These are phyloP conservation scores for Girardinus metallicus DNA, from an alignment of 2,797 vertebrate genomes.

Conservation along the genomic window DNA sequence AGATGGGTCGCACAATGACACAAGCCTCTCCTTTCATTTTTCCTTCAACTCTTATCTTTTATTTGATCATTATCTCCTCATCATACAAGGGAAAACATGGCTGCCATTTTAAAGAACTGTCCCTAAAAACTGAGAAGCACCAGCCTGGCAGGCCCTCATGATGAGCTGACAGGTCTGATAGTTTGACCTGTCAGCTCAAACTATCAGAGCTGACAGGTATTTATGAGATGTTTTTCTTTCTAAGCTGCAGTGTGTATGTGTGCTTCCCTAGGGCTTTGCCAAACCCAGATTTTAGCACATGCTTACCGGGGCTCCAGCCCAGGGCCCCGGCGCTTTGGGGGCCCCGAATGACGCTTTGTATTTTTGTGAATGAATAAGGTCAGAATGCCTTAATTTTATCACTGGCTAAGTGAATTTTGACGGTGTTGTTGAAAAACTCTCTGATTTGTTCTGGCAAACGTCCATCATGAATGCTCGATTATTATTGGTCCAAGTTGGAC, in stretches of 20 bases:
- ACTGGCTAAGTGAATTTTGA: too few relatives aligned
- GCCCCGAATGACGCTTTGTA: too few relatives aligned
- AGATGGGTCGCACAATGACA: conserved; percentile 18
- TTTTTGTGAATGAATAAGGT: too few relatives aligned
- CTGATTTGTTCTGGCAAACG: too few relatives aligned
- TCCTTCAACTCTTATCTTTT: conserved; percentile 27
- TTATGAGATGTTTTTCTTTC: conserved; percentile 45
- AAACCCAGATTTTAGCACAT: too few relatives aligned
- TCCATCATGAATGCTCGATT: too few relatives aligned
- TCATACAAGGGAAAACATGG: conserved; percentile 18
- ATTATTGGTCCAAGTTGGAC: too few relatives aligned
- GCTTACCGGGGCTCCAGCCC: too few relatives aligned
- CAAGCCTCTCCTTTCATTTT: conserved; percentile 14
- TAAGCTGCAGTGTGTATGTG: conserved; percentile 15
- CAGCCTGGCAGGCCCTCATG: conserved; percentile 5
- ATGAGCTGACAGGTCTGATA: too few relatives aligned
- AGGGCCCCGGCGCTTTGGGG: too few relatives aligned
- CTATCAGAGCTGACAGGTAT: conserved; percentile 44
- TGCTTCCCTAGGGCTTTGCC: conserved; percentile 23
- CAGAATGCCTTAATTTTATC: too few relatives aligned
- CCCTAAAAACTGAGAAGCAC: conserved; percentile 20
- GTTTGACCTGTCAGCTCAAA: conserved; percentile 28
- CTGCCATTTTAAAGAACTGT: conserved; percentile 36
- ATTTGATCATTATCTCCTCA: conserved; percentile 34
- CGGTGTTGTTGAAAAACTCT: too few relatives aligned